Percentiles rank a stretch among this genome's conserved stretches.
These are phyloP conservation scores for Tricholaema leucomelas DNA, from an alignment of 2,113 vertebrate species.

Conservation along the genomic window DNA sequence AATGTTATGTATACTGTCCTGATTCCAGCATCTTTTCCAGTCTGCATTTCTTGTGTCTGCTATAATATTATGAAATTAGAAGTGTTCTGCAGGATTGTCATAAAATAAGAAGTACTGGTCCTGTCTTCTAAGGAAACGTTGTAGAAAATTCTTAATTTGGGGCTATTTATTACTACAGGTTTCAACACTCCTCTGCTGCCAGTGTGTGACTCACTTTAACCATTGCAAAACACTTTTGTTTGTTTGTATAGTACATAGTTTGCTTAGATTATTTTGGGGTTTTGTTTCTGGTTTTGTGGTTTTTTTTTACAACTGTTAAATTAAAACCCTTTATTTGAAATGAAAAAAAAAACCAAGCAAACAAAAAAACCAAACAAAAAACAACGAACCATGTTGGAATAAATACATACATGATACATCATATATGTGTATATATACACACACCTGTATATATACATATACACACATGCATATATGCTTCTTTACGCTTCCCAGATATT, in stretches of 20 bases:
- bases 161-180: conserved; percentile 78
- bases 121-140: conserved; percentile 71
- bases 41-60: conserved; percentile 63
- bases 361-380: too few relatives aligned
- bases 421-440: neutral
- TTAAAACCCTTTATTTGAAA: conserved; percentile 64
- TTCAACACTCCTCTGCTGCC: conserved; percentile 63
- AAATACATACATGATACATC: neutral
- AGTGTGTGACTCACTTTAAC: conserved; percentile 56
- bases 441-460: neutral
- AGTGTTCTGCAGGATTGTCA: conserved; percentile 64
- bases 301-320: conserved; percentile 61
- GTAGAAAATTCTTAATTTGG: conserved; percentile 78
- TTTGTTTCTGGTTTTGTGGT: conserved; percentile 7
- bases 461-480: neutral
- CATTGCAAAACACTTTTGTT: conserved; percentile 65
- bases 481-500: conserved; percentile 24
- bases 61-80: conserved; percentile 63
- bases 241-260: conserved; percentile 40
- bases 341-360: neutral
- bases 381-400: neutral
- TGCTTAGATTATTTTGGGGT: conserved; percentile 20
- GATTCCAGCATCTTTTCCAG: conserved; percentile 65
- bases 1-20: conserved; percentile 62
- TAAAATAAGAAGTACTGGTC: conserved; percentile 38